Evolutionary conservation across 2,797 vertebrate species (phyloP), one percentile per base, ranked within the genome.

Genomic region (Atherinosoma microstoma): DNA sequence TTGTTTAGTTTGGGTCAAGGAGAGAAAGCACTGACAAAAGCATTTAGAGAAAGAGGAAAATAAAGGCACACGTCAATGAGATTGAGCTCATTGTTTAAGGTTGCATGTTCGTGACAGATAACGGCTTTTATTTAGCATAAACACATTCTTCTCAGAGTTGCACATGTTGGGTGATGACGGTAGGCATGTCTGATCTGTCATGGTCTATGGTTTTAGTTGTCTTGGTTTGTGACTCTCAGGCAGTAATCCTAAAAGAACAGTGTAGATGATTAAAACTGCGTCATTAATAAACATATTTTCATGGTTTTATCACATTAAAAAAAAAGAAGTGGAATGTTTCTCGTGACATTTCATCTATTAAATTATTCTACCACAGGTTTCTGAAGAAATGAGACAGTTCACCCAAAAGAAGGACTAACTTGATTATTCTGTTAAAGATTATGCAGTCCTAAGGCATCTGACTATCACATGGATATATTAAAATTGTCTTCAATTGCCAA

Each of bases 21-120:
- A 61, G 61, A 57, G 65, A 80, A 87, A 83, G 1, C 76, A 85
- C 87, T 90, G 87, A 91, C 87, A 75, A 34, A 69, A 70, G 70
- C 2, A 51, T 59, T 13, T 61, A 7, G 51, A 56, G 72, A 63
- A 38, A 40, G 73, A 81, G 67, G 79, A 79, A 74, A 77, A 80
- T 54, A 4, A 54, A 76, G 72, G 53, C 67, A 85, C 77, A 3
- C 64, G 67, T 63, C 61, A 64, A 63, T 78, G 67, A 85, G 86
- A 80, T 73, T 36, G 75, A 71, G 65, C 80, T 76, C 67, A 79
- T 76, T 83, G 76, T 68, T 79, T 67, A 56, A 49, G 68, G 56
- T 64, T 83, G 84, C 75, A 73, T 68, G 63, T 80, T 81, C 68
- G 29, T 16, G 59, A 57, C 58, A 58, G 62, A 65, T 83, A 60